Percentiles rank a stretch among this genome's conserved stretches.
Conservation (phyloP, 2,797 vertebrate genomes). For the Sphenodon punctatus region DNA sequence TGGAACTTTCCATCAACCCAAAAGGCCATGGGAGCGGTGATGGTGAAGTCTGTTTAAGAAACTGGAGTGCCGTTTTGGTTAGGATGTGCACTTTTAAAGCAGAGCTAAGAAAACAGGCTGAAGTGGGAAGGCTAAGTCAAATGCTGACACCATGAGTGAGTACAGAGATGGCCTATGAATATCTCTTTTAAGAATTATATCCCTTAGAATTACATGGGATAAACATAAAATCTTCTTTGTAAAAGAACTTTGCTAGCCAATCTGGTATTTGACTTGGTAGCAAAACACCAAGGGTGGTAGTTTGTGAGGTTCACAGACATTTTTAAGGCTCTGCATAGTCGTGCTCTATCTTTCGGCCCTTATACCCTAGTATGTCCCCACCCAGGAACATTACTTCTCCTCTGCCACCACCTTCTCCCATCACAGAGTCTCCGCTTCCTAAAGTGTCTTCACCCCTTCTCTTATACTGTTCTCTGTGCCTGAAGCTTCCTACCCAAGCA, state of each 20-base stretch:
- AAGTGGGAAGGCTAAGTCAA: neutral
- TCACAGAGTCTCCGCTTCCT: too few relatives aligned
- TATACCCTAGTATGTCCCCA: too few relatives aligned
- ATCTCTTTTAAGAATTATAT: slow-evolving; percentile 25
- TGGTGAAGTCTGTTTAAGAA: slow-evolving; percentile 28
- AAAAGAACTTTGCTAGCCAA: slow-evolving; percentile 27
- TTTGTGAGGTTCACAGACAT: too few relatives aligned
- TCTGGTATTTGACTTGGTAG: neutral
- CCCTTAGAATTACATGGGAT: neutral
- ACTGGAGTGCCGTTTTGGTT: slow-evolving; percentile 26
- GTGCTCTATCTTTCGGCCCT: too few relatives aligned
- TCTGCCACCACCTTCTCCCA: too few relatives aligned
- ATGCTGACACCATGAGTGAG: slow-evolving; percentile 12
- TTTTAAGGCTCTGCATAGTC: too few relatives aligned
- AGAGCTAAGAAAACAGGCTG: slow-evolving; percentile 27
- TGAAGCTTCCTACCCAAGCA: too few relatives aligned
- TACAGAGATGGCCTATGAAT: slow-evolving; percentile 14
- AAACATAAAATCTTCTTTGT: slow-evolving; percentile 18
- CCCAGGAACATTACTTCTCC: too few relatives aligned
- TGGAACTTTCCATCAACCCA: slow-evolving; percentile 65
- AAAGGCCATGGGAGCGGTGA: slow-evolving; percentile 37
- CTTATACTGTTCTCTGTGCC: too few relatives aligned
- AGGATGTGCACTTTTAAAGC: neutral
- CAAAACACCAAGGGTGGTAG: slow-evolving; percentile 19
- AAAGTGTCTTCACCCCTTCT: too few relatives aligned